Conservation (phyloP, 2,888 invertebrate genomes). For the Euplagia quadripunctaria region DNA sequence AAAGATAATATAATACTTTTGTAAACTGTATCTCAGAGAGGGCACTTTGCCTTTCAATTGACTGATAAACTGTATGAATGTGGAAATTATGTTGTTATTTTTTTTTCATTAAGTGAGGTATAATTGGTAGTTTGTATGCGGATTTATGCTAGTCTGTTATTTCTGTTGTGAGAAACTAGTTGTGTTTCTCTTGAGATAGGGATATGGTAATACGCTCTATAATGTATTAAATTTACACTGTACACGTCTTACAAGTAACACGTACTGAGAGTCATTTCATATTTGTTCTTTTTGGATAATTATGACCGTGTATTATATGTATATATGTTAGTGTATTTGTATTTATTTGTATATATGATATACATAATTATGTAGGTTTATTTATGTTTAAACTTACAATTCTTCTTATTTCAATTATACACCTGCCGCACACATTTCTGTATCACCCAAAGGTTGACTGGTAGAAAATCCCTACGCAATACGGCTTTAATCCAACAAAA, state of each 20-base stretch:
- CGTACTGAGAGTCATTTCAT: neutral
- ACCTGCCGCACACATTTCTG: too few relatives aligned
- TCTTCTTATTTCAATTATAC: too few relatives aligned
- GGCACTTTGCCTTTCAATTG: constrained; percentile 49
- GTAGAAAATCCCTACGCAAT: too few relatives aligned
- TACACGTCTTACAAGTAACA: neutral
- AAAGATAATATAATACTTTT: constrained; percentile 52
- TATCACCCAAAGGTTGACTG: too few relatives aligned
- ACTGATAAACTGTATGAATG: constrained; percentile 40
- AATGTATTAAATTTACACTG: neutral
- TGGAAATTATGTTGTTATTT: constrained; percentile 31
- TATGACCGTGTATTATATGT: too few relatives aligned
- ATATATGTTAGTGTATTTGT: too few relatives aligned
- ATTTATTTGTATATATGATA: too few relatives aligned
- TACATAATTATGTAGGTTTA: too few relatives aligned
- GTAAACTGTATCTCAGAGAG: constrained; percentile 47
- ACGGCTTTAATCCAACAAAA: too few relatives aligned
- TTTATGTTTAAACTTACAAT: too few relatives aligned
- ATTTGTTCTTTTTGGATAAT: neutral
- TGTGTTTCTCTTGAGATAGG: constrained; percentile 16
- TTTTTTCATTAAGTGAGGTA: constrained; percentile 24
- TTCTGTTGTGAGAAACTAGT: constrained; percentile 28
- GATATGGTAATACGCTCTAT: constrained; percentile 9
- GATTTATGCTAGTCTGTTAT: constrained; percentile 24
- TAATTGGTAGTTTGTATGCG: constrained; percentile 26